Evolutionary conservation across 2,797 vertebrate species (phyloP), one percentile per base, ranked within the genome.

Genomic region (Pseudocheirus occidentalis): DNA sequence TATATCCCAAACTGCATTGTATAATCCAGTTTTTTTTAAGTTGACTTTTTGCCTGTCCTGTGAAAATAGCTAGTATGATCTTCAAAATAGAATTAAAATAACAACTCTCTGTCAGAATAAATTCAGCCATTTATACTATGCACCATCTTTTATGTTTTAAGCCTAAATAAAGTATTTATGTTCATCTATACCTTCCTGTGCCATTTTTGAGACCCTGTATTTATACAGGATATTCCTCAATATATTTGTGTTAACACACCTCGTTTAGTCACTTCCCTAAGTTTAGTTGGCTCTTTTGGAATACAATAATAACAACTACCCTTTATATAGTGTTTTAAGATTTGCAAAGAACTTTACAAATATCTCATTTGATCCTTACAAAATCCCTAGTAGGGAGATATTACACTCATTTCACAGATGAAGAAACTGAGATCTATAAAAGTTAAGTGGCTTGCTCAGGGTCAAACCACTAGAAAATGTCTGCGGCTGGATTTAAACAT

Each of bases 31-130:
- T 90, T 94, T 90, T 92, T 55, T 90, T 6, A 7, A 62, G 27
- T 6, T 50, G 94, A 27, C 7, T 81, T 81, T 81, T 81, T 81
- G 24, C 91, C 94, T 95, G 0, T 95, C 53, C 90, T 87, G 90
- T 73, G 58, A 94, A 52, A 16, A 31, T 93, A 31, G 90, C 90
- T 95, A 94, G 90, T 91, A 91, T 94, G 54, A n/a, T 95, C 81
- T 96, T 50, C 16, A 52, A 96, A 96, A 91, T 55, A 46, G 87
- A 95, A 59, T 97, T 97, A 2, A 16, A 73, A 5, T 95, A 93
- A 95, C 59, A 92, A 91, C 87, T 87, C 24, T 24, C 94, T 93
- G 40, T 92, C 55, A 50, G 54, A 93, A 54, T 27, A 58, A 92
- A 56, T 93, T 96, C 12, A 92, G 0, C 89, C 94, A 16, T 53